Evolutionary conservation across 1,140 invertebrate species (phyloP).

Genomic region (Sinella curviseta): DNA sequence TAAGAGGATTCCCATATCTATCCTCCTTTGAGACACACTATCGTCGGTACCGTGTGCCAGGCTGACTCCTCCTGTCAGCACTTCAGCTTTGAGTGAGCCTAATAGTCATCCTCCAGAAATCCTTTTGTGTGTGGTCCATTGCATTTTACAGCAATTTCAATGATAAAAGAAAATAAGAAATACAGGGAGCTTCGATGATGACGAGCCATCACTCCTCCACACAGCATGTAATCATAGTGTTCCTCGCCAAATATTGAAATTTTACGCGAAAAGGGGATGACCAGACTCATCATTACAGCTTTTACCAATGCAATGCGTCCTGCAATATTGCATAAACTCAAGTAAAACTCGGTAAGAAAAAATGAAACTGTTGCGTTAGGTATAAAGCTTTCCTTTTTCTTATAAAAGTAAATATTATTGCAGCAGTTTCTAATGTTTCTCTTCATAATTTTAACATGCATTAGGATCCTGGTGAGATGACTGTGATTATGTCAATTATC

Average conservation of each 20-base stretch:
- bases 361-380: too few species aligned
- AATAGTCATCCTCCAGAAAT: not conserved
- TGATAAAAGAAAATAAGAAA: not conserved
- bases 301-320: too few species aligned
- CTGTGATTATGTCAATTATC: conserved; percentile 23
- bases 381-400: too few species aligned
- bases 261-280: conserved; percentile 2
- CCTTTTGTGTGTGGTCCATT: conserved; percentile 9
- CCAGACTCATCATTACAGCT: not conserved
- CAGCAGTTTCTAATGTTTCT: too few species aligned
- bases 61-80: conserved; percentile 9
- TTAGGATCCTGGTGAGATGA: not conserved
- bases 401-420: too few species aligned
- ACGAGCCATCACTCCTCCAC: too few species aligned
- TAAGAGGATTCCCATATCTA: not conserved
- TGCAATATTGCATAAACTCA: too few species aligned
- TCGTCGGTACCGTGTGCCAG: not conserved
- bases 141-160: not conserved
- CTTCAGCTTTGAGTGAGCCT: not conserved
- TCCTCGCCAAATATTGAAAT: conserved; percentile 7
- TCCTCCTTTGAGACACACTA: not conserved
- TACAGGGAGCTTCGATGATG: too few species aligned
- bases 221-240: not conserved
- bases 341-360: too few species aligned
- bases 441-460: too few species aligned